phyloP scores from a whole-genome alignment of 1,140 invertebrate species.

The Agraylea sexmaculata region DNA sequence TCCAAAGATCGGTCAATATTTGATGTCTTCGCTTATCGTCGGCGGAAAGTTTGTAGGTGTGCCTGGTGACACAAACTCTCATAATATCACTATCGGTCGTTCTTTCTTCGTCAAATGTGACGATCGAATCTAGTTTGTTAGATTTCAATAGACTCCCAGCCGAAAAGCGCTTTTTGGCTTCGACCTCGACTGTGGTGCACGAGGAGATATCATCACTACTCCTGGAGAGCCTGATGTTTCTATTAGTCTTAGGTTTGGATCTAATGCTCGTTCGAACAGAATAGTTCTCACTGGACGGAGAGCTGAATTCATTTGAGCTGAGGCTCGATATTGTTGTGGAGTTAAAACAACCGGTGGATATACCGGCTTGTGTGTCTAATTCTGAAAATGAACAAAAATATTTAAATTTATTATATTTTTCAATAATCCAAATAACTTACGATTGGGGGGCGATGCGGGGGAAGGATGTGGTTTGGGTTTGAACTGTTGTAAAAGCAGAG shows the following conservation, averaged over 20 bases:
- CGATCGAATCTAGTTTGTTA: slow-evolving; percentile 16
- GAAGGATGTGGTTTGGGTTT: slow-evolving; percentile 40
- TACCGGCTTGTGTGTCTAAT: slow-evolving; percentile 7
- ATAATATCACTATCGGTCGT: slow-evolving; percentile 17
- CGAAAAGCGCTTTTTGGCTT: slow-evolving; percentile 26
- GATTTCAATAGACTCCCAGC: slow-evolving; percentile 21
- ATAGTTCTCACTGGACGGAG: neutral
- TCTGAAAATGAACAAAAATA: slow-evolving; percentile 5
- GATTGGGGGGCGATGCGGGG: slow-evolving; percentile 32
- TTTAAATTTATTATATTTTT: neutral
- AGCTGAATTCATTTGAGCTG: slow-evolving; percentile 8
- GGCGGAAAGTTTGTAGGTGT: slow-evolving; percentile 33
- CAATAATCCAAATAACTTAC: slow-evolving; percentile 5
- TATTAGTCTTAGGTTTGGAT: slow-evolving; percentile 1
- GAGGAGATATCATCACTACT: slow-evolving; percentile 18
- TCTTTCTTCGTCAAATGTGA: slow-evolving; percentile 17
- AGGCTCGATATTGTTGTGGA: slow-evolving; percentile 11
- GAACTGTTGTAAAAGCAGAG: slow-evolving; percentile 51
- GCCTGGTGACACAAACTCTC: slow-evolving; percentile 24
- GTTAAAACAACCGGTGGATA: slow-evolving; percentile 4
- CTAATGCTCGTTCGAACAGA: slow-evolving; percentile 4
- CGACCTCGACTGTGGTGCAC: neutral
- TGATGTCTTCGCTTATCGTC: slow-evolving; percentile 48
- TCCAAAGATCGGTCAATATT: slow-evolving; percentile 47
- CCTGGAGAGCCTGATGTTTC: slow-evolving; percentile 13